phyloP scores from a whole-genome alignment of 2,888 invertebrate genomes.

The Catocala nupta region DNA sequence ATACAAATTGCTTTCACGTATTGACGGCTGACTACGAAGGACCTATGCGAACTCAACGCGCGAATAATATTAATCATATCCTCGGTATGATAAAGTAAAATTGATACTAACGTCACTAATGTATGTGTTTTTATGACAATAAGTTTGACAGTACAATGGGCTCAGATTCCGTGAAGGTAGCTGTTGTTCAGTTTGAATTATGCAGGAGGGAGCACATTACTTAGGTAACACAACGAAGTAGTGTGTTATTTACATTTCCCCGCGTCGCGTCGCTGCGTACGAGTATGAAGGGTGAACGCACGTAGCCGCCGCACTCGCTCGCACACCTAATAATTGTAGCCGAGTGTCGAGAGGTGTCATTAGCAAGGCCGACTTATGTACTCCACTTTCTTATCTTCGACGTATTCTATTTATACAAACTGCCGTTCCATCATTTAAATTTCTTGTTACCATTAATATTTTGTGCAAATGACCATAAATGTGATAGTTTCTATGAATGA shows the following conservation, averaged over 20 bases:
- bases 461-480: constrained; percentile 7
- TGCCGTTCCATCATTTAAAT: constrained; percentile 35
- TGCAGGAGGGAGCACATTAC: constrained; percentile 25
- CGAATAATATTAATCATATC: constrained; percentile 70
- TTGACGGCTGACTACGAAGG: constrained; percentile 39
- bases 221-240: constrained; percentile 25
- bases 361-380: constrained; percentile 51
- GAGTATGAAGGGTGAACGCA: constrained; percentile 44
- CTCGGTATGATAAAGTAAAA: constrained; percentile 55
- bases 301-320: constrained; percentile 41
- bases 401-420: constrained; percentile 35
- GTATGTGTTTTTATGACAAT: constrained; percentile 58
- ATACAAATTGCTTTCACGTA: constrained; percentile 69
- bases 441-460: constrained; percentile 21
- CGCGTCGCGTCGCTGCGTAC: constrained; percentile 41
- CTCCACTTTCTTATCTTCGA: constrained; percentile 45
- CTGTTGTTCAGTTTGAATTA: constrained; percentile 44
- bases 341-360: constrained; percentile 50
- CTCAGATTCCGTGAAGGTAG: constrained; percentile 41
- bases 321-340: constrained; percentile 51
- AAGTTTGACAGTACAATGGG: constrained; percentile 65
- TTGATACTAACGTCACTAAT: constrained; percentile 42
- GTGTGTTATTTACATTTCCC: constrained; percentile 46
- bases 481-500: constrained; percentile 6
- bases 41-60: constrained; percentile 50